Conservation (phyloP, 2,888 invertebrate species). For the Acheta domesticus region DNA sequence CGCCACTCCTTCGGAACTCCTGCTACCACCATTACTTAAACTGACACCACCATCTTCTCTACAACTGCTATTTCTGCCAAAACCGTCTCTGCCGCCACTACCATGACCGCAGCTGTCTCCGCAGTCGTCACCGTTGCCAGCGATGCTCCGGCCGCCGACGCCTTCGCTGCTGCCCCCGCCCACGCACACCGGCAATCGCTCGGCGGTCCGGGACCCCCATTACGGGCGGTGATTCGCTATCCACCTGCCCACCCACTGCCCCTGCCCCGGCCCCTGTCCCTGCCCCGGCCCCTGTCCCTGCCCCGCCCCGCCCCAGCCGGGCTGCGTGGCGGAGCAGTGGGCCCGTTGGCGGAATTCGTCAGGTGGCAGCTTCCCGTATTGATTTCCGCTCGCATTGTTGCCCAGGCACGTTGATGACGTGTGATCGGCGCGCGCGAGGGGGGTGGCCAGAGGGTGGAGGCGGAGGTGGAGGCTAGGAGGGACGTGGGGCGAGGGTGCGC, state of each 20-base stretch:
- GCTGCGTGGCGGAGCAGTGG: background rate
- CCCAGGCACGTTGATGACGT: slow-evolving; percentile 10
- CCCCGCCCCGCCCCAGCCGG: background rate
- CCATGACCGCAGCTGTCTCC: too few species aligned
- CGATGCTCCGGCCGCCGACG: too few species aligned
- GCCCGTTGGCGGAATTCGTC: background rate
- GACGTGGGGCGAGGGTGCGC: too few species aligned
- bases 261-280: background rate
- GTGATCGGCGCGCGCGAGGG: background rate
- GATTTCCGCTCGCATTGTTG: slow-evolving; percentile 1
- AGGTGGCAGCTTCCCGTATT: background rate
- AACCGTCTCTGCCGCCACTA: too few species aligned
- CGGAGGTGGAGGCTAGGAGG: too few species aligned
- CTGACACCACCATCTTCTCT: too few species aligned
- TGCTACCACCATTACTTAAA: too few species aligned
- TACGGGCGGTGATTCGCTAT: background rate
- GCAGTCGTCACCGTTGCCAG: too few species aligned
- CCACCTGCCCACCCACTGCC: background rate
- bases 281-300: background rate
- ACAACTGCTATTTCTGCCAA: too few species aligned
- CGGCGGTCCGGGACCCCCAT: background rate
- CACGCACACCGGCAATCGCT: background rate
- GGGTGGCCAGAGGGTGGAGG: background rate
- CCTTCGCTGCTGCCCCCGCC: background rate
- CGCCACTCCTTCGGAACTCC: too few species aligned